These are phyloP conservation scores for Nannobrachium achirus DNA, from an alignment of 2,113 vertebrate genomes.

Conservation along the genomic window DNA sequence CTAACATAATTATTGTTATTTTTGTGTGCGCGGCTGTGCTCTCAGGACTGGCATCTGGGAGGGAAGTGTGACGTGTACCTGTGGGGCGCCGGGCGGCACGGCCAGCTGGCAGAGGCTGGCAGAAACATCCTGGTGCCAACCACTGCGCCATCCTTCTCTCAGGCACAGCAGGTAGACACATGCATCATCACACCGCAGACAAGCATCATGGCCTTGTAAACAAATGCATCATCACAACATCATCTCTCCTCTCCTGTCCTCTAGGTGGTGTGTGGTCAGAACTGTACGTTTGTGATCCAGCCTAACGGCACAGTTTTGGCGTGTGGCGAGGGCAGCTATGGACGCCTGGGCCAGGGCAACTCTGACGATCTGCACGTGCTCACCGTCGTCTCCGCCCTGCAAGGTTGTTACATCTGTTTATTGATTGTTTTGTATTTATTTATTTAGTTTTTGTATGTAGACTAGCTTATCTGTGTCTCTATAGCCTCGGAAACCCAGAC, in stretches of 20 bases:
- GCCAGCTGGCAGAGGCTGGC: constrained; percentile 94
- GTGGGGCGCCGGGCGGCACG: constrained; percentile 95
- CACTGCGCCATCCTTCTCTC: constrained; percentile 90
- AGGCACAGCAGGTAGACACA: constrained; percentile 91
- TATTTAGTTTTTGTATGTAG: background rate
- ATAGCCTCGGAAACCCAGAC: too few species aligned
- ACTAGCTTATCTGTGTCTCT: background rate
- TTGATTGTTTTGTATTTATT: background rate
- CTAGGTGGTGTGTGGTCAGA: constrained; percentile 84
- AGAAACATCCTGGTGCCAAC: constrained; percentile 94
- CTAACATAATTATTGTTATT: too few species aligned
- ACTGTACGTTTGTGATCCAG: constrained; percentile 85
- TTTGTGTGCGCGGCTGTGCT: too few species aligned
- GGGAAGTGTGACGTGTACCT: constrained; percentile 94
- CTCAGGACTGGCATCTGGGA: constrained; percentile 95
- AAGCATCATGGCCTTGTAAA: background rate
- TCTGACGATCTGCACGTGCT: constrained; percentile 83
- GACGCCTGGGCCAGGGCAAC: constrained; percentile 83
- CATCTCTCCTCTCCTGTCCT: background rate
- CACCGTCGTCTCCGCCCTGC: constrained; percentile 82
- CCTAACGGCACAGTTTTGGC: constrained; percentile 82
- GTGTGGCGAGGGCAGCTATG: constrained; percentile 84
- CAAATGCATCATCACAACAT: background rate
- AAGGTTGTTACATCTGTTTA: constrained; percentile 71
- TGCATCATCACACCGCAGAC: too few species aligned